phyloP scores from a whole-genome alignment of 2,113 vertebrate genomes.

The Accipiter cooperii region DNA sequence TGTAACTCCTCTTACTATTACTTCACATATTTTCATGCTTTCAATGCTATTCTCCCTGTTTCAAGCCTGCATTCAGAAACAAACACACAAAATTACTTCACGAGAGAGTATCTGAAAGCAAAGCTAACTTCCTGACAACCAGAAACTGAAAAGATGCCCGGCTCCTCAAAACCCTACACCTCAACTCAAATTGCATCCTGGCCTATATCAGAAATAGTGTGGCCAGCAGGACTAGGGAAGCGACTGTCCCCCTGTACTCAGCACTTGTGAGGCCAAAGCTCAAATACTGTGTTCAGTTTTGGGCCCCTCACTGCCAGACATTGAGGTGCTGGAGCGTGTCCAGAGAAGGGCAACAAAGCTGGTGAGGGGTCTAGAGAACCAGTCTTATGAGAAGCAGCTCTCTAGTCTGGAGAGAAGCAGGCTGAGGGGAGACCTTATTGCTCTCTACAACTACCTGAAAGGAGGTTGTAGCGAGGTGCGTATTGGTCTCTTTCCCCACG shows the following conservation, averaged over 20 bases:
- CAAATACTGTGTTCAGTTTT: background rate
- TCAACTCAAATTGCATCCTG: background rate
- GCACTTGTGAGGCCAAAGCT: background rate
- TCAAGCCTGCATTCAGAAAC: background rate
- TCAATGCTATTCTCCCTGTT: background rate
- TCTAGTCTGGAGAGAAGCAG: background rate
- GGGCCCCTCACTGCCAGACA: background rate
- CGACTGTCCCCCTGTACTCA: accelerated
- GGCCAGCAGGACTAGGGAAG: background rate
- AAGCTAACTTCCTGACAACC: background rate
- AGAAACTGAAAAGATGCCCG: background rate
- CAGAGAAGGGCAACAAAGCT: background rate
- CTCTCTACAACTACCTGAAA: background rate
- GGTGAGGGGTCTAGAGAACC: background rate
- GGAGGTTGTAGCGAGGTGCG: background rate
- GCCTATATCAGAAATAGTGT: background rate
- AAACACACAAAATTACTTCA: background rate
- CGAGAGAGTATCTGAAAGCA: background rate
- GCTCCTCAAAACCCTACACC: background rate
- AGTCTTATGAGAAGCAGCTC: background rate
- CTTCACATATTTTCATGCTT: background rate
- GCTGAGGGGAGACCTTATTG: no score
- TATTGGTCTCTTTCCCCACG: background rate
- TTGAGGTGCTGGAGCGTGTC: background rate
- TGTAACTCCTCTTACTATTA: background rate